Base-by-base conservation (phyloP, 2,888 invertebrate genomes). In the Arctia plantaginis region DNA sequence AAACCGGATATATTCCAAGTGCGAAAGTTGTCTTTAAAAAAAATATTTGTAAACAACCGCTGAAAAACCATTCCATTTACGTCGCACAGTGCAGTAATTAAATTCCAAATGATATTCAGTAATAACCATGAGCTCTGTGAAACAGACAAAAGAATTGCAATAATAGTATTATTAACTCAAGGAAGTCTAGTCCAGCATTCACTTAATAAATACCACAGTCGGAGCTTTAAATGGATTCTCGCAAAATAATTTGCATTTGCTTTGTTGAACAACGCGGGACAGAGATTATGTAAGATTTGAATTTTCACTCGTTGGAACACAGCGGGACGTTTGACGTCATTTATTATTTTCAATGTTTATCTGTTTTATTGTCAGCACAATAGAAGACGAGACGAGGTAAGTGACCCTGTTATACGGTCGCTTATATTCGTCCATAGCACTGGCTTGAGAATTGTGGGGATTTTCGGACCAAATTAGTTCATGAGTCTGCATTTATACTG, bases 401-500 rank as follows among this genome's bases (percentile, higher is more conserved):
- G 30, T 71, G 33, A 65, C 47, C 65, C n/a, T 8, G 35, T n/a
- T 35, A 47, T 62, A 62, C 30, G 27, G 30, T 70, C 71, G 30
- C 39, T 55, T 39, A 39, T 51, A 72, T 55, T 72, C 71, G 20
- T 15, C 65, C 33, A 33, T 15, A n/a, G 39, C 3, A 12, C 4
- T 69, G n/a, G 27, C 27, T 62, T 20, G 10, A 59, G n/a, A 27
- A 12, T 62, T 23, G 27, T 20, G 27, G 15, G n/a, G 3, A 27
- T 66, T 27, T 27, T 41, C 20, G 27, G 27, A 10, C 27, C n/a
- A 59, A 27, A 62, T 59, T 10, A 30, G 27, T 39, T n/a, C n/a
- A 62, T 70, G 30, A 70, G 41, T 62, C 62, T 41, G 30, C 41
- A n/a, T 70, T 70, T 23, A 62, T 41, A 27, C 30, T 12, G 39